Base-by-base conservation (phyloP, 2,888 invertebrate species). In the Aricia artaxerxes region DNA sequence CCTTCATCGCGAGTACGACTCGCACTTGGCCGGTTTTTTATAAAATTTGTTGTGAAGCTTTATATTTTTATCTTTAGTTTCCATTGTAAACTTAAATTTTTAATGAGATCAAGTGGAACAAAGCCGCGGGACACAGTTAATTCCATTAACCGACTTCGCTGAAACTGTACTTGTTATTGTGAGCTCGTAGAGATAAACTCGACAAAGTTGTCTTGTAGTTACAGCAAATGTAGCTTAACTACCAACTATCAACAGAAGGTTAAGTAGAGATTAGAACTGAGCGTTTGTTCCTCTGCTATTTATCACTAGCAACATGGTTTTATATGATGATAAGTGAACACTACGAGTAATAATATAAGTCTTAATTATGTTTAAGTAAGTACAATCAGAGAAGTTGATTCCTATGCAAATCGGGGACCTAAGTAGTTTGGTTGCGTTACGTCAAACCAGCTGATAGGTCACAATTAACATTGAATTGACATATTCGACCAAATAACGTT, bases 161-260 rank as follows among this genome's bases (percentile, higher is more conserved):
- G 35, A 64, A 64, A 64, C 69, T 69, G 35, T 69, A 69, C 13
- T 38, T 69, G 35, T 69, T 69, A 69, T 31, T 31, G 24, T 69
- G 31, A 69, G 69, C 69, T 69, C 31, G 69, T 69, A 4, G 69
- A 69, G 69, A 69, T 69, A 69, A 69, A 13, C 69, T 31, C 35
- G 38, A 69, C 69, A 69, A 69, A 69, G 69, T 69, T 69, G 69
- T 4, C 13, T 69, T 69, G 69, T 69, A 38, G 35, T 69, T 69
- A 16, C 69, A 38, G 35, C 38, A 69, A 69, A 69, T 69, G 69
- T 69, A 69, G 69, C 69, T 69, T 35, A 69, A 69, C 69, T 69
- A 69, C 35, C 69, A 69, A 69, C 69, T 69, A 69, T 69, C 69
- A 69, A 38, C 69, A 69, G 69, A 38, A 69, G 69, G 69, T 69